Base-by-base conservation (phyloP, 2,888 invertebrate species). In the Stegana nigrithorax region DNA sequence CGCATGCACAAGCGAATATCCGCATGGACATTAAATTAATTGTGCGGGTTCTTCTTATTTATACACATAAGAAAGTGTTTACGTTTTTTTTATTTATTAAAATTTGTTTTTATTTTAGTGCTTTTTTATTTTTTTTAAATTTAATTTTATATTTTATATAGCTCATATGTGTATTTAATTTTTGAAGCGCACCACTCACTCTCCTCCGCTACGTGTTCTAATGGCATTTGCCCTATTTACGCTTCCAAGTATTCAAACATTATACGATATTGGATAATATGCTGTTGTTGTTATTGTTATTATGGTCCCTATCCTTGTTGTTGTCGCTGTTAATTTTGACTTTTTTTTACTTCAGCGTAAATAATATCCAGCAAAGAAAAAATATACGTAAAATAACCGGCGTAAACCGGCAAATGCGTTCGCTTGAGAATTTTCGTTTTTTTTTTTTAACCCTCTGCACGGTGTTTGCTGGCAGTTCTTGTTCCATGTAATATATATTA, bases 221-320 rank as follows among this genome's bases (percentile, higher is more conserved):
- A 80, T 82, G 83, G 80, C 81, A 81, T 81, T 81, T 81, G 81
- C 82, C 81, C 81, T 81, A 81, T 73, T 82, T 82, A 82, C 67
- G 72, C 64, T 82, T 81, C 83, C 77, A 75, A 67, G 80, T 75
- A 76, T 75, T 74, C 59, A 60, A 47, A 25, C 42, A 55, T 42
- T n/a, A 44, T 50, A 55, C 32, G 42, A 4, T n/a, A 39, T 39
- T 39, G n/a, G n/a, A 39, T 39, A 39, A 39, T 39, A 4, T 39
- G n/a, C 2, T 6, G 12, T 10, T 12, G 3, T 39, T 51, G 10
- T 51, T 23, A 2, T 66, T 56, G 63, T 66, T 75, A 74, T 74
- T 73, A 72, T 72, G 73, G 78, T 78, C 78, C 72, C 47, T 51
- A 61, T 62, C 50, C 44, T 62, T 62, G 23, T 66, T 39, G 36